Percentiles rank a stretch among this genome's conserved stretches.
Conservation (phyloP, 1,140 invertebrate species). For the Antheraea mylitta region DNA sequence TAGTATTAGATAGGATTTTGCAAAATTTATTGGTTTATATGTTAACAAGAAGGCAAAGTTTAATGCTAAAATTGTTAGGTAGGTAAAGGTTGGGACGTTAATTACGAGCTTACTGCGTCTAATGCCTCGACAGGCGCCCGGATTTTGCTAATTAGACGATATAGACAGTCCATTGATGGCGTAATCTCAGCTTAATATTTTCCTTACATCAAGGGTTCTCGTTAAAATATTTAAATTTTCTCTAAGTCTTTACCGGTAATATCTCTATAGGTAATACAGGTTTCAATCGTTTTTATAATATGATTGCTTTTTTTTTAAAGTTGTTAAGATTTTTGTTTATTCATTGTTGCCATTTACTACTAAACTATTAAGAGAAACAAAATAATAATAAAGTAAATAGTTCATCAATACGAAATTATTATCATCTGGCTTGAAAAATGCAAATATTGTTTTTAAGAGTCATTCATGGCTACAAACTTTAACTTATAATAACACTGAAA, state of each 20-base stretch:
- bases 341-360: no score
- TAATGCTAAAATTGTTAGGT: slow-evolving; percentile 7
- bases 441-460: no score
- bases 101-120: slow-evolving; percentile 3
- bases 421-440: no score
- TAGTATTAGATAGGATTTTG: not conserved
- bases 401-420: no score
- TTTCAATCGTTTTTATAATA: no score
- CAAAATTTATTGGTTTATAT: not conserved
- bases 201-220: slow-evolving; percentile 7
- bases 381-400: no score
- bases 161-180: slow-evolving; percentile 27
- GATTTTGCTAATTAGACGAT: slow-evolving; percentile 32
- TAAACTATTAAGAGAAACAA: no score
- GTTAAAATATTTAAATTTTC: slow-evolving; percentile 6
- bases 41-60: slow-evolving; percentile 3
- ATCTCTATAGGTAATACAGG: not conserved
- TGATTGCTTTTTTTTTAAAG: no score
- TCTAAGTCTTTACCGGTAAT: not conserved
- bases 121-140: not conserved
- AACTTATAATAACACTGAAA: no score
- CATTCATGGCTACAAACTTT: no score
- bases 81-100: not conserved
- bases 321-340: no score
- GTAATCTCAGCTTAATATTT: slow-evolving; percentile 30